phyloP scores from a whole-genome alignment of 2,797 vertebrate genomes.

The Megalops cyprinoides region DNA sequence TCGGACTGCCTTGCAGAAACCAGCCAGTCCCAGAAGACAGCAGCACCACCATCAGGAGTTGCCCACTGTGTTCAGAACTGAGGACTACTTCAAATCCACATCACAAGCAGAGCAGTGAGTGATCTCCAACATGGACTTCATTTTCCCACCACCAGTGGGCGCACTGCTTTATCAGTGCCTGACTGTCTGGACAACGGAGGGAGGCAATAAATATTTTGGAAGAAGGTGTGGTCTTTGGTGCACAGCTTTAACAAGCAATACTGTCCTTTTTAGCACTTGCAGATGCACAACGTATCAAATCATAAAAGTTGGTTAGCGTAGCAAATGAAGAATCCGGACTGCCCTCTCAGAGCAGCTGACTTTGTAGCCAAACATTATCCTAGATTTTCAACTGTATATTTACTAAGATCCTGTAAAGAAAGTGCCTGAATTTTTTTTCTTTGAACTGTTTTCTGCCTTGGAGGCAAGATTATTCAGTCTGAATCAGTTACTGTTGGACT shows the following conservation, averaged over 20 bases:
- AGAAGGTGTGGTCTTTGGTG: constrained; percentile 34
- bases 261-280: constrained; percentile 51
- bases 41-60: constrained; percentile 74
- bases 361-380: constrained; percentile 61
- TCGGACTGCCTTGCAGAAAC: constrained; percentile 71
- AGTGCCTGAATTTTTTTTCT: constrained; percentile 65
- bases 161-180: background rate
- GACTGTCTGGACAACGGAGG: constrained; percentile 39
- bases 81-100: constrained; percentile 86
- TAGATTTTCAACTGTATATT: constrained; percentile 21
- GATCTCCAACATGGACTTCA: constrained; percentile 21
- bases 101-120: constrained; percentile 69
- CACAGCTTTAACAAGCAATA: constrained; percentile 70
- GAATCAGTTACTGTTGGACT: background rate
- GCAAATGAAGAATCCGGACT: background rate
- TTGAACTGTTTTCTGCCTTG: constrained; percentile 16
- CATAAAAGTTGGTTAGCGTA: background rate
- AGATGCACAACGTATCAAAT: background rate
- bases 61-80: constrained; percentile 86
- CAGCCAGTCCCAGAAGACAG: constrained; percentile 73
- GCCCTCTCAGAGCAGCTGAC: constrained; percentile 56
- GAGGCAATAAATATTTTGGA: constrained; percentile 47
- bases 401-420: constrained; percentile 45
- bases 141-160: constrained; percentile 47
- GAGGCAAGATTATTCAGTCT: background rate